Conservation (phyloP, 2,888 invertebrate genomes). For the Rhingia rostrata region DNA sequence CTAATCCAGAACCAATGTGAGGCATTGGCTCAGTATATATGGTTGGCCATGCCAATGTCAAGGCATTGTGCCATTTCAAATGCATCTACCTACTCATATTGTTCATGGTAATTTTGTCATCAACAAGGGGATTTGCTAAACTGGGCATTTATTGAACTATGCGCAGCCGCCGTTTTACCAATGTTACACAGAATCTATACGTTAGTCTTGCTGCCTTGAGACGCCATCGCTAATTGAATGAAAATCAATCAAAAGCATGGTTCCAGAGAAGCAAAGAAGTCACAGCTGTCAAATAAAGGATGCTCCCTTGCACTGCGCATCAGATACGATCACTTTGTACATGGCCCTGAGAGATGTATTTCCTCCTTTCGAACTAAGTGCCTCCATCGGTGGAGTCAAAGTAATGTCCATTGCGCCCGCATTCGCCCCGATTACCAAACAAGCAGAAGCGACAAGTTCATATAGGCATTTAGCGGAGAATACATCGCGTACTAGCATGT, state of each 20-base stretch:
- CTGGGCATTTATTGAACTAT: slow-evolving; percentile 14
- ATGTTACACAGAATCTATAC: not conserved
- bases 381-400: not conserved
- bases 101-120: slow-evolving; percentile 23
- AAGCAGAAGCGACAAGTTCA: slow-evolving; percentile 5
- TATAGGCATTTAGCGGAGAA: too few relatives aligned
- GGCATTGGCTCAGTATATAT: slow-evolving; percentile 15
- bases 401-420: not conserved
- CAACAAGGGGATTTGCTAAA: slow-evolving; percentile 29
- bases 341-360: slow-evolving; percentile 21
- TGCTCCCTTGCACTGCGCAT: not conserved
- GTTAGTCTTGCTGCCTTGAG: not conserved
- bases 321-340: not conserved
- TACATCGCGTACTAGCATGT: not conserved
- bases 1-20: not conserved
- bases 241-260: not conserved
- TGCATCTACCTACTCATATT: slow-evolving; percentile 1
- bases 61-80: slow-evolving; percentile 38
- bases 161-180: slow-evolving; percentile 2
- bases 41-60: slow-evolving; percentile 34
- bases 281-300: not conserved
- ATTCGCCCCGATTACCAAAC: not conserved
- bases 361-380: slow-evolving; percentile 9
- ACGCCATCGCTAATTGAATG: slow-evolving; percentile 4
- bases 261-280: not conserved